These are phyloP conservation scores for Autographa gamma DNA, from an alignment of 2,888 invertebrate species.

Conservation along the genomic window DNA sequence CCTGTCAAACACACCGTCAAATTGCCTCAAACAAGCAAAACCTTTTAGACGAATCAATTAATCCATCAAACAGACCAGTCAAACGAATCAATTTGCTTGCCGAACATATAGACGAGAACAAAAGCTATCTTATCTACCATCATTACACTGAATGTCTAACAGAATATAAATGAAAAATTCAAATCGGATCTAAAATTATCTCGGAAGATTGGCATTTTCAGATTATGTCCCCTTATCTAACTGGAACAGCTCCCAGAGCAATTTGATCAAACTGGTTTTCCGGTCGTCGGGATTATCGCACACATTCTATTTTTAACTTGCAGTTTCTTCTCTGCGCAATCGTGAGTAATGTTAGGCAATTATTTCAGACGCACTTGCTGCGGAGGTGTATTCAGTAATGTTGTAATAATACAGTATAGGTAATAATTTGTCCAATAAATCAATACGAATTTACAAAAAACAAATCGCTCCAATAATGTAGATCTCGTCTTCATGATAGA, in stretches of 20 bases:
- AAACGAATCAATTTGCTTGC: background rate
- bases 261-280: conserved; percentile 47
- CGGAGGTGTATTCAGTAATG: background rate
- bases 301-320: background rate
- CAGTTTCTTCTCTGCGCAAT: background rate
- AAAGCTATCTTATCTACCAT: background rate
- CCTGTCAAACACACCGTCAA: background rate
- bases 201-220: conserved; percentile 26
- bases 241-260: conserved; percentile 36
- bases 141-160: background rate
- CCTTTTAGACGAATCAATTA: conserved; percentile 5
- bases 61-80: background rate
- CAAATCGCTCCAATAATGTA: conserved; percentile 23
- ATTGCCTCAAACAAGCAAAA: background rate
- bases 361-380: background rate
- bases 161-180: conserved; percentile 10
- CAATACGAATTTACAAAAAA: background rate
- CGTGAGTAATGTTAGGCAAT: background rate
- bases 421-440: conserved; percentile 24
- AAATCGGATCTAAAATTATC: conserved; percentile 28
- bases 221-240: conserved; percentile 42
- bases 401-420: background rate
- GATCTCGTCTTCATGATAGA: conserved; percentile 27
- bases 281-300: conserved; percentile 2
- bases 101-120: conserved; percentile 4